Conservation (phyloP, 2,797 vertebrate genomes). For the Sus cebifrons region DNA sequence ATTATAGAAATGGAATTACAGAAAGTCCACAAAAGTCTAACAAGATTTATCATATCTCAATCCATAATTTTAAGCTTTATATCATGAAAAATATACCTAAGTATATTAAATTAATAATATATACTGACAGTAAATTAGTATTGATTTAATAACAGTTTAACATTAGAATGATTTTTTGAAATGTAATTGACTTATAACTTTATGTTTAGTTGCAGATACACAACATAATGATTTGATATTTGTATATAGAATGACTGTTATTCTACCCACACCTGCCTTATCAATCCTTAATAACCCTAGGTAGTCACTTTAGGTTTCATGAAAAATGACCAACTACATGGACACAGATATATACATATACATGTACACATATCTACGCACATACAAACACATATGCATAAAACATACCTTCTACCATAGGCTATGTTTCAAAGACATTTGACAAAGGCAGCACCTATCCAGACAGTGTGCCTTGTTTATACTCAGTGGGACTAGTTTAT, state of each 20-base stretch:
- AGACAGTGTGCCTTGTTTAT: not conserved
- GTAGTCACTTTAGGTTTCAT: not conserved
- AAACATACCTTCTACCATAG: not conserved
- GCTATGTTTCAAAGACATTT: not conserved
- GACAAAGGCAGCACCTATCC: not conserved
- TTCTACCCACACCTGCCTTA: not conserved
- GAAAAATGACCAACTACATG: not conserved
- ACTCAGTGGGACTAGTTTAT: not conserved
- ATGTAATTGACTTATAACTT: not conserved
- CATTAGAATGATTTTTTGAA: not conserved
- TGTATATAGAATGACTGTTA: constrained; percentile 11
- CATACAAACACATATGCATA: not conserved
- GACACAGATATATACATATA: not conserved
- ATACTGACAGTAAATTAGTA: constrained; percentile 4
- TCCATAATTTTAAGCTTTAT: constrained; percentile 76
- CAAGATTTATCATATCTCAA: constrained; percentile 85
- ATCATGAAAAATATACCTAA: constrained; percentile 73
- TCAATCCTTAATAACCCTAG: not conserved
- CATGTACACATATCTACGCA: not conserved
- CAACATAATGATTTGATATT: not conserved
- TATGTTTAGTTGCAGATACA: not conserved
- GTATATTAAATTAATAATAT: not conserved
- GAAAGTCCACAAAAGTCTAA: constrained; percentile 84
- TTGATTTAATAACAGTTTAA: constrained; percentile 29
- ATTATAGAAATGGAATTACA: constrained; percentile 8